phyloP scores from a whole-genome alignment of 2,797 vertebrate species.

The Premnoplex brunnescens region DNA sequence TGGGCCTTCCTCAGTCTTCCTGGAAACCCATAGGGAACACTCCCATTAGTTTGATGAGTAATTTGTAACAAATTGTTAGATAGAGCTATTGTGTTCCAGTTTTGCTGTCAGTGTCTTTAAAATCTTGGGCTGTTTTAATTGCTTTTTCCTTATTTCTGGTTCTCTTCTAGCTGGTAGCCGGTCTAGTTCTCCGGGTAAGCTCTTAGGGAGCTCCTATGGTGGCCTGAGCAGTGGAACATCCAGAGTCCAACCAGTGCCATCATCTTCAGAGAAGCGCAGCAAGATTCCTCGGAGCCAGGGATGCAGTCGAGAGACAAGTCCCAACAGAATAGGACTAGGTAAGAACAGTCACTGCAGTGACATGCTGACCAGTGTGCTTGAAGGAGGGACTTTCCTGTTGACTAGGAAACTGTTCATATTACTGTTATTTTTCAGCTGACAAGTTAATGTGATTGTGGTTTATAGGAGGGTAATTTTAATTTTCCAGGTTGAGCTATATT shows the following conservation, averaged over 20 bases:
- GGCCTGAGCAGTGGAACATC: slow-evolving; percentile 78
- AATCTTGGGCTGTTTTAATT: background rate
- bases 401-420: background rate
- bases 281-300: slow-evolving; percentile 95
- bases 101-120: background rate
- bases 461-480: background rate
- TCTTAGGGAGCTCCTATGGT: slow-evolving; percentile 88
- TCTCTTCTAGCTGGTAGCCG: slow-evolving; percentile 89
- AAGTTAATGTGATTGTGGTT: background rate
- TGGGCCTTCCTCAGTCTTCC: background rate
- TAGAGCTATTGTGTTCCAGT: background rate
- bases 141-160: background rate
- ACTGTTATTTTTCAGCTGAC: background rate
- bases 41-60: background rate
- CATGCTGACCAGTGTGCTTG: accelerated
- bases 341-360: slow-evolving; percentile 61
- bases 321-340: slow-evolving; percentile 92
- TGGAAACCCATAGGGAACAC: background rate
- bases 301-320: slow-evolving; percentile 96
- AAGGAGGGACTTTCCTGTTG: background rate
- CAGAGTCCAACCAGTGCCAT: slow-evolving; percentile 80
- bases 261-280: slow-evolving; percentile 87
- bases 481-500: background rate
- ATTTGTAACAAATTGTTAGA: background rate
- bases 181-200: slow-evolving; percentile 94